Evolutionary conservation across 2,888 invertebrate species (phyloP).

Genomic region (Malachius bipustulatus): DNA sequence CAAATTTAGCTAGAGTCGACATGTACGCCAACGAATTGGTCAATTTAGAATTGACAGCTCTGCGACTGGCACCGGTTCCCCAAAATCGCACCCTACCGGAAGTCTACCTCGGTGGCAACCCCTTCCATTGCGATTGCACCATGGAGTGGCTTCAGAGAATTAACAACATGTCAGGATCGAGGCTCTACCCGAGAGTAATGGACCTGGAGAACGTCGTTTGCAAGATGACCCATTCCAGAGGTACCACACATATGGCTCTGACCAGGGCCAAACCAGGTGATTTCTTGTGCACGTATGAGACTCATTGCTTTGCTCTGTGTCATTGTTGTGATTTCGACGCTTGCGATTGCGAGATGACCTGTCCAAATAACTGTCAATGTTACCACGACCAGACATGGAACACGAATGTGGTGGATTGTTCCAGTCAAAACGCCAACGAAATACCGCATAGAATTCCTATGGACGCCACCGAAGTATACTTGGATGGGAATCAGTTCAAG

Average conservation of each 20-base stretch:
- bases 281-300: constrained; percentile 84
- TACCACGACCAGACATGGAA: constrained; percentile 91
- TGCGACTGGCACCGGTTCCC: constrained; percentile 64
- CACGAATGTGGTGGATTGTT: constrained; percentile 86
- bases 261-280: constrained; percentile 67
- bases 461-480: constrained; percentile 86
- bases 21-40: constrained; percentile 81
- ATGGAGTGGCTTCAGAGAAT: constrained; percentile 92
- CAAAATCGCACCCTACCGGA: constrained; percentile 67
- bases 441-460: constrained; percentile 82
- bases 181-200: constrained; percentile 79
- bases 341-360: constrained; percentile 95
- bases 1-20: constrained; percentile 73
- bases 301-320: constrained; percentile 88
- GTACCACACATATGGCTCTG: constrained; percentile 65
- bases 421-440: constrained; percentile 61
- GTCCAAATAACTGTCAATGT: constrained; percentile 86
- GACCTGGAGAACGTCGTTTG: constrained; percentile 83
- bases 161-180: constrained; percentile 70
- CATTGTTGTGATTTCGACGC: constrained; percentile 94
- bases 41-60: constrained; percentile 68
- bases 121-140: constrained; percentile 87
- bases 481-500: constrained; percentile 81
- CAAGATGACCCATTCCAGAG: constrained; percentile 72
- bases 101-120: constrained; percentile 85